Conservation (phyloP, 2,113 vertebrate species). For the Apus apus region DNA sequence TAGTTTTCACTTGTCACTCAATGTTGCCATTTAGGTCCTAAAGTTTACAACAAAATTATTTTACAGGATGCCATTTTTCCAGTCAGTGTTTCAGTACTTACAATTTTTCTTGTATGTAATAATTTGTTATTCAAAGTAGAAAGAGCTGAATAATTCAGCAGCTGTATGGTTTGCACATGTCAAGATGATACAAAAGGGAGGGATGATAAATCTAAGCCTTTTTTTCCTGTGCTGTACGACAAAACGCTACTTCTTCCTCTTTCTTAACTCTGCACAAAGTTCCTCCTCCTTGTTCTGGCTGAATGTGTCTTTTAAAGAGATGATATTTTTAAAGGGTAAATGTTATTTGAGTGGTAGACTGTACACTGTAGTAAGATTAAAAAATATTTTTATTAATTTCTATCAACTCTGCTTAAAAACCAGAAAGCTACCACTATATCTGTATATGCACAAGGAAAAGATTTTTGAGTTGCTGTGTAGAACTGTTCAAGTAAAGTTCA, state of each 20-base stretch:
- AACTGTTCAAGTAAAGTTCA: neutral
- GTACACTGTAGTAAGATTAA: neutral
- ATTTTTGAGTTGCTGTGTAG: neutral
- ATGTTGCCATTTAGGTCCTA: neutral
- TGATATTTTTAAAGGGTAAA: neutral
- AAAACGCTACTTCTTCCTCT: neutral
- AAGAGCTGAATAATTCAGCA: conserved; percentile 50
- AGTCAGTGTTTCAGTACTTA: neutral
- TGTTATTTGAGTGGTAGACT: neutral
- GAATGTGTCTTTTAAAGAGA: neutral
- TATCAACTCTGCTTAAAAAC: neutral
- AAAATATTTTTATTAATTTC: neutral
- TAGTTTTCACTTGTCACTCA: neutral
- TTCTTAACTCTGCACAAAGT: neutral
- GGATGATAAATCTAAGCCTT: neutral
- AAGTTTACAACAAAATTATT: neutral
- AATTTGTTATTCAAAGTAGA: neutral
- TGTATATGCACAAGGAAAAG: neutral
- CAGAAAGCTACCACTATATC: neutral
- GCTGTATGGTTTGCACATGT: neutral
- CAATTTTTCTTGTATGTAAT: neutral
- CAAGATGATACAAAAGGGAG: neutral
- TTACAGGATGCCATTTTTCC: neutral
- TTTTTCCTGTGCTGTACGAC: neutral
- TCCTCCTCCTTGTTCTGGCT: neutral